Percentiles rank a stretch among this genome's conserved stretches.
Conservation (phyloP, 2,888 invertebrate species). For the Euclidia mi region DNA sequence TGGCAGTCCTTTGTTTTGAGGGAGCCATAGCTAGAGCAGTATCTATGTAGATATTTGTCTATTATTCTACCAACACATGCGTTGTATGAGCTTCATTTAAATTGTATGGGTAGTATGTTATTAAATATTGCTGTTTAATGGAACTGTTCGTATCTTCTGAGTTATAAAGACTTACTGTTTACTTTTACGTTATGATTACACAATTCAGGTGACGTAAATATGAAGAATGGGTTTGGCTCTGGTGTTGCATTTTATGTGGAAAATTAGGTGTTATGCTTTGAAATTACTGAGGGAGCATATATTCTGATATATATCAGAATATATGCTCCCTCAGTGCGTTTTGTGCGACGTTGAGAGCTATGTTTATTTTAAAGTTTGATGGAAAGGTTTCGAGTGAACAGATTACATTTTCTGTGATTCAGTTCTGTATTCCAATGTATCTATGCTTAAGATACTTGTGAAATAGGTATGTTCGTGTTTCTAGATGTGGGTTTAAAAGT, state of each 20-base stretch:
- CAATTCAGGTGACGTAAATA: conserved; percentile 23
- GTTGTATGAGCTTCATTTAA: conserved; percentile 38
- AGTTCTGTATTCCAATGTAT: too few relatives aligned
- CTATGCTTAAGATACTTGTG: too few relatives aligned
- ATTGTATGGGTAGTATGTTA: conserved; percentile 35
- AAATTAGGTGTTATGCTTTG: conserved; percentile 35
- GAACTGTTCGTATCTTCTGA: conserved; percentile 25
- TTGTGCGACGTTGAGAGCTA: conserved; percentile 7
- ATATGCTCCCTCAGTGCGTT: conserved; percentile 7
- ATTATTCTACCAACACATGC: conserved; percentile 42
- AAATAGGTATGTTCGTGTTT: too few relatives aligned
- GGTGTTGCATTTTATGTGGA: neutral
- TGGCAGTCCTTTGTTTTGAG: conserved; percentile 76
- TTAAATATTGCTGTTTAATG: conserved; percentile 35
- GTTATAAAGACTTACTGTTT: conserved; percentile 28
- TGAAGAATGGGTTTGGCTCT: conserved; percentile 22
- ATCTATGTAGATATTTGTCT: conserved; percentile 56
- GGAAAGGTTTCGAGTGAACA: neutral
- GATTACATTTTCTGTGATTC: neutral
- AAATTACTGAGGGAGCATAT: conserved; percentile 16
- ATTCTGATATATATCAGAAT: conserved; percentile 6
- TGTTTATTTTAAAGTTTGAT: conserved; percentile 14
- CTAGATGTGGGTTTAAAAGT: too few relatives aligned
- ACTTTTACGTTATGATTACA: conserved; percentile 35
- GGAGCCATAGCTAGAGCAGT: conserved; percentile 60